Percentiles rank a stretch among this genome's conserved stretches.
These are phyloP conservation scores for Tadarida brasiliensis DNA, from an alignment of 2,797 vertebrate species.

Conservation along the genomic window DNA sequence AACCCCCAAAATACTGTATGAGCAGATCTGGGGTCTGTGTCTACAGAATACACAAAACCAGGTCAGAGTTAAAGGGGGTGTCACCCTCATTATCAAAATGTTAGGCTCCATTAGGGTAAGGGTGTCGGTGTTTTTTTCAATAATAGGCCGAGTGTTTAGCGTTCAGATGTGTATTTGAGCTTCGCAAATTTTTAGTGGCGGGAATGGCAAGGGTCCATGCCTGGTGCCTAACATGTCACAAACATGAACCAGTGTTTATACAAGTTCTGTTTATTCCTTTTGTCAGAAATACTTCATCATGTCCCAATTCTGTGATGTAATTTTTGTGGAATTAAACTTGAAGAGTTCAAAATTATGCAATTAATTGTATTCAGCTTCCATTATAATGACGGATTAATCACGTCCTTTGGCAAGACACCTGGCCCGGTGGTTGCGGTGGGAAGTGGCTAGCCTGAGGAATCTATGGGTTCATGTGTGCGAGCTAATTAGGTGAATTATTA, in stretches of 20 bases:
- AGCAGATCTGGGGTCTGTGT: background rate
- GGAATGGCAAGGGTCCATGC: background rate
- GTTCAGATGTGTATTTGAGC: background rate
- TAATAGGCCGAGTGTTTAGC: background rate
- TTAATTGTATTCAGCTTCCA: constrained; percentile 71
- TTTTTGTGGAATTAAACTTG: constrained; percentile 71
- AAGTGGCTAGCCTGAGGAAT: background rate
- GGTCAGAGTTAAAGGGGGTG: background rate
- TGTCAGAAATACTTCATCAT: constrained; percentile 10
- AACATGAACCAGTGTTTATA: background rate
- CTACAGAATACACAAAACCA: background rate
- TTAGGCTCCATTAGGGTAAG: background rate
- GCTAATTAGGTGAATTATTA: constrained; percentile 61
- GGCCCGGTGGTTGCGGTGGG: background rate
- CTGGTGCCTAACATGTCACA: background rate
- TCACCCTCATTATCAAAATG: background rate
- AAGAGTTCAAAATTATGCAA: constrained; percentile 72
- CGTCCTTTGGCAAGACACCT: constrained; percentile 46
- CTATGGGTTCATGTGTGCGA: background rate
- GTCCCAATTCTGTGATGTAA: constrained; percentile 66
- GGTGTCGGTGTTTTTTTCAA: background rate
- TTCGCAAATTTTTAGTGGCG: background rate
- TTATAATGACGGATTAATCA: constrained; percentile 72
- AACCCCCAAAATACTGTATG: background rate
- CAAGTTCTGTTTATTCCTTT: background rate